These are phyloP conservation scores for Montifringilla adamsi DNA, from an alignment of 2,113 vertebrate species.

Conservation along the genomic window DNA sequence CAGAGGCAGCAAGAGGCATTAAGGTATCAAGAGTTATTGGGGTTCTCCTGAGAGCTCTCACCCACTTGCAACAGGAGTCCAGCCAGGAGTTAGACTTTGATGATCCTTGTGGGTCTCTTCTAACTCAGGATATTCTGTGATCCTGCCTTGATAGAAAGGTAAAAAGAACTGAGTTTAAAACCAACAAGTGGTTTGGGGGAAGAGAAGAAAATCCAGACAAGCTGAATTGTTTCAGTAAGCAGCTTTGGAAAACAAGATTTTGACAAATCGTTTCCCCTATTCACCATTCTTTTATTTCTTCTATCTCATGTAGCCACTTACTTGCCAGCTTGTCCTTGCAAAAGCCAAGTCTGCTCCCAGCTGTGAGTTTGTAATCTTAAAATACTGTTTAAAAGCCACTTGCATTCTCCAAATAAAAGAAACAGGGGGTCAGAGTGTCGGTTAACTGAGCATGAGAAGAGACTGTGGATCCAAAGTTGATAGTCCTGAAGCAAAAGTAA, in stretches of 20 bases:
- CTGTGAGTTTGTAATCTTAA: not conserved
- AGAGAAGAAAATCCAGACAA: not conserved
- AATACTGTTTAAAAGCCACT: not conserved
- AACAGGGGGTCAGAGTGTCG: not conserved
- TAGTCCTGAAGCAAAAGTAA: not conserved
- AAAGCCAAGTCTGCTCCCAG: not conserved
- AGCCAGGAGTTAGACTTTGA: not conserved
- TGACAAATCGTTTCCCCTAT: not conserved
- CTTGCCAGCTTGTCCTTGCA: not conserved
- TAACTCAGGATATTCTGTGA: not conserved
- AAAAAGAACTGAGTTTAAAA: not conserved
- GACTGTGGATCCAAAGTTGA: not conserved
- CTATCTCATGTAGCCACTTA: not conserved
- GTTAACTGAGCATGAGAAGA: not conserved
- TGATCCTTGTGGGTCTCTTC: not conserved
- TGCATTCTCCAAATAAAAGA: not conserved
- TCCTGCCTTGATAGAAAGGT: not conserved
- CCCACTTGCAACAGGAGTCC: fast-evolving
- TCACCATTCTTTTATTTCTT: not conserved
- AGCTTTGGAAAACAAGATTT: not conserved
- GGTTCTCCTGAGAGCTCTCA: not conserved
- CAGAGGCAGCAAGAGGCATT: not conserved
- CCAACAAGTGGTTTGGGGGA: not conserved
- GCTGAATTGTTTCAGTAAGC: not conserved
- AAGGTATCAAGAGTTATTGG: not conserved